These are phyloP conservation scores for Ennomos quercinarius DNA, from an alignment of 2,888 invertebrate genomes.

Conservation along the genomic window DNA sequence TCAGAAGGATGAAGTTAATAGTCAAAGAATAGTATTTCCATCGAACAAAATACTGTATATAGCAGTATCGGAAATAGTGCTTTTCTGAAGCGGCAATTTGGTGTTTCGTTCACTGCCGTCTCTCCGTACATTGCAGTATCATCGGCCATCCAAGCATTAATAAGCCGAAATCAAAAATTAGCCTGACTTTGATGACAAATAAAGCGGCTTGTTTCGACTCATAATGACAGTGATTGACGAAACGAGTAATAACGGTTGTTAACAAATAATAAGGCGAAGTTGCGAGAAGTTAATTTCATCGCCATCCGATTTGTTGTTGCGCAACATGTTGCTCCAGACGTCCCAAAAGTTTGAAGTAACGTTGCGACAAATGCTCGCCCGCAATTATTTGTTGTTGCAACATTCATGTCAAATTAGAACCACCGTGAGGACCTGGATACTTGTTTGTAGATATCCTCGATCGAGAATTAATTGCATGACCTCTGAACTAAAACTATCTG, in stretches of 20 bases:
- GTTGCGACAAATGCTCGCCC: constrained; percentile 59
- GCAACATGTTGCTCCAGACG: constrained; percentile 60
- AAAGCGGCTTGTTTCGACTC: constrained; percentile 57
- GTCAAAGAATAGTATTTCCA: no score
- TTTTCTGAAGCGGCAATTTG: no score
- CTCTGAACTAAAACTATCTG: constrained; percentile 71
- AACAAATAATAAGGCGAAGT: constrained; percentile 72
- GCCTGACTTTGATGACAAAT: constrained; percentile 57
- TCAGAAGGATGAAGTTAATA: no score
- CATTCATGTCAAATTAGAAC: constrained; percentile 68
- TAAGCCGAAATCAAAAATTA: constrained; percentile 37
- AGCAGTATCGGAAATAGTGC: no score
- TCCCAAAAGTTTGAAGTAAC: constrained; percentile 64
- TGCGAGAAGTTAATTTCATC: constrained; percentile 70
- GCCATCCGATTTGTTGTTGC: constrained; percentile 63
- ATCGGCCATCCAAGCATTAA: constrained; percentile 3
- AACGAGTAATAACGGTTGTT: constrained; percentile 73
- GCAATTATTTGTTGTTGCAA: constrained; percentile 71
- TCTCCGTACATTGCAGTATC: no score
- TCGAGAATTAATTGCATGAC: constrained; percentile 76
- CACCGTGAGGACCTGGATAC: constrained; percentile 73
- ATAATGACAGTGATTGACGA: constrained; percentile 70
- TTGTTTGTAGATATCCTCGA: constrained; percentile 66
- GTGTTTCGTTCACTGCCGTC: no score
- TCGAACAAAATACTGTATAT: no score